Evolutionary conservation across 2,113 vertebrate species (phyloP).

Genomic region (Athene cunicularia): DNA sequence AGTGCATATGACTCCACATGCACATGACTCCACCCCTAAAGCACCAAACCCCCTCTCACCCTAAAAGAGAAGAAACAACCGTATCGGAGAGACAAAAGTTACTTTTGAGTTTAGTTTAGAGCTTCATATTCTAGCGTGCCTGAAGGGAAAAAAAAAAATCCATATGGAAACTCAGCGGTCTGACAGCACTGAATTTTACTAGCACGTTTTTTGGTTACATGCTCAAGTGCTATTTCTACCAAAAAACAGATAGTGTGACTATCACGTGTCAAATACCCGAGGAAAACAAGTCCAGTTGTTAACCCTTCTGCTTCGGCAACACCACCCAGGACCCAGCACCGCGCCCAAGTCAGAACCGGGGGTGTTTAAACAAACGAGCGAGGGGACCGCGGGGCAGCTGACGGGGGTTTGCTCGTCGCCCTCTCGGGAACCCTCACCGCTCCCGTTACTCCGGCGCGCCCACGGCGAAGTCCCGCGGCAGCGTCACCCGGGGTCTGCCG

Average conservation of each 20-base stretch:
- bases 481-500: not conserved
- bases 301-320: not conserved
- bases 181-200: not conserved
- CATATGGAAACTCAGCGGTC: rapidly evolving
- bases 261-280: not conserved
- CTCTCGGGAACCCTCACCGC: not conserved
- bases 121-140: rapidly evolving
- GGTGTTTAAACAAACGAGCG: rapidly evolving
- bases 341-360: rapidly evolving
- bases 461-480: not conserved
- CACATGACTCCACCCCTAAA: not conserved
- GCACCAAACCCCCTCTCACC: not conserved
- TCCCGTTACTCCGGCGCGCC: not conserved
- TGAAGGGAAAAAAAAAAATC: not conserved
- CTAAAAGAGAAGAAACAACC: not conserved
- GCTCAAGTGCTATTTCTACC: not conserved
- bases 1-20: too few species aligned
- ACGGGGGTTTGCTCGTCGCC: rapidly evolving
- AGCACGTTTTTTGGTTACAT: not conserved
- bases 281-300: not conserved
- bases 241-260: not conserved
- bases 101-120: not conserved
- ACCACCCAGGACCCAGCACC: rapidly evolving
- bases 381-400: rapidly evolving
- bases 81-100: rapidly evolving